A percentile compares a stretch with the other conserved stretches of the same genome.
phyloP scores from a whole-genome alignment of 2,113 vertebrate genomes.

The Glaucomys volans region DNA sequence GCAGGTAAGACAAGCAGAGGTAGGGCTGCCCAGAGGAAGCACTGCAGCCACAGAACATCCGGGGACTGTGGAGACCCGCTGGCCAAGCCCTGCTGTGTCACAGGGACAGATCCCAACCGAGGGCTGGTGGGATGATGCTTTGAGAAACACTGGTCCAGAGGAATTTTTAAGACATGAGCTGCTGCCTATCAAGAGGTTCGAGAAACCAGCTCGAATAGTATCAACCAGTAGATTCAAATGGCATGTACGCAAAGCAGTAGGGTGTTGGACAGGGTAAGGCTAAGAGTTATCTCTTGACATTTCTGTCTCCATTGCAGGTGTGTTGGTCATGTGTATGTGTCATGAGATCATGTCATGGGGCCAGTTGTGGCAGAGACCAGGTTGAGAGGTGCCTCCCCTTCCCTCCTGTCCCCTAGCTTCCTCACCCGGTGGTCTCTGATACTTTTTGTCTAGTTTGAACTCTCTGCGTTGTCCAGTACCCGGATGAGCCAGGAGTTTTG shows the following conservation, averaged over 20 bases:
- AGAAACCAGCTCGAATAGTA: not conserved
- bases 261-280: rapidly evolving
- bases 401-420: not conserved
- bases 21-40: not conserved
- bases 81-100: rapidly evolving
- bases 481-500: slow-evolving; percentile 86
- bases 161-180: not conserved
- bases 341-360: not conserved
- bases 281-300: not conserved
- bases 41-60: not conserved
- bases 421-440: slow-evolving; percentile 82
- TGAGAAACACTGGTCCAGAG: not conserved
- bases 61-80: too few relatives aligned
- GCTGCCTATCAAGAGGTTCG: too few relatives aligned
- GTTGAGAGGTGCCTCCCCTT: not conserved
- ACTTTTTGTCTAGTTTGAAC: slow-evolving; percentile 81
- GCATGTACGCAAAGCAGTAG: not conserved
- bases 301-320: not conserved
- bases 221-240: not conserved
- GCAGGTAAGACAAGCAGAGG: rapidly evolving
- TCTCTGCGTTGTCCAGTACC: slow-evolving; percentile 85
- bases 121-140: rapidly evolving
- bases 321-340: not conserved
- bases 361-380: rapidly evolving
- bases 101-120: too few relatives aligned